These are phyloP conservation scores for Aspidiotus rigidus DNA, from an alignment of 2,888 invertebrate genomes.

Conservation along the genomic window DNA sequence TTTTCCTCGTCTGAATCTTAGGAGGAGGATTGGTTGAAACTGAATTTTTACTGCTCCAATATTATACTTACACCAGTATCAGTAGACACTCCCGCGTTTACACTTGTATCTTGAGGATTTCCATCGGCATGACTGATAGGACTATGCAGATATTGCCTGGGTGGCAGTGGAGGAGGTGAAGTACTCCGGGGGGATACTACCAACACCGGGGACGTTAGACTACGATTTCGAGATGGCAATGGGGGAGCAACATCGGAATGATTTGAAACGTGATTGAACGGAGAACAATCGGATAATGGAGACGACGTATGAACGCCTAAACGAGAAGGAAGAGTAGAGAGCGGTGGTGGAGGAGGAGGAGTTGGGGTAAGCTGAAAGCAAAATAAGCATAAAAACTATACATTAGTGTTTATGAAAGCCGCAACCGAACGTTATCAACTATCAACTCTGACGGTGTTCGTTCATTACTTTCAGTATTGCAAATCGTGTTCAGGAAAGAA, in stretches of 20 bases:
- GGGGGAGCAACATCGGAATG: slow-evolving; percentile 44
- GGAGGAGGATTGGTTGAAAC: no score
- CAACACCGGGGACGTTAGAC: slow-evolving; percentile 41
- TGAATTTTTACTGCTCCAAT: no score
- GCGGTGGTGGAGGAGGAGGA: slow-evolving; percentile 35
- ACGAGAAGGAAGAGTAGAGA: slow-evolving; percentile 33
- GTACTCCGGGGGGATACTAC: slow-evolving; percentile 36
- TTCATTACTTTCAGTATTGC: no score
- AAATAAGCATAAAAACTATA: slow-evolving; percentile 29
- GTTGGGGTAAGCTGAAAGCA: slow-evolving; percentile 34
- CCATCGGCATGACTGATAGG: slow-evolving; percentile 12
- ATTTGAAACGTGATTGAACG: slow-evolving; percentile 12
- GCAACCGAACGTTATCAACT: slow-evolving; percentile 5
- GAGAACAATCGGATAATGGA: slow-evolving; percentile 20
- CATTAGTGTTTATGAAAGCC: slow-evolving; percentile 17
- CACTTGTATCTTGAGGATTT: slow-evolving; percentile 14
- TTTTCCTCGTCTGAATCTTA: no score
- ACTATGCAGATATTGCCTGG: slow-evolving; percentile 37
- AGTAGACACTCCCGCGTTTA: neutral
- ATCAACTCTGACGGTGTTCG: no score
- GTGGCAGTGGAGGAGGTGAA: slow-evolving; percentile 43
- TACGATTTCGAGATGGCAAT: slow-evolving; percentile 44
- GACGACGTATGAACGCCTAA: slow-evolving; percentile 28
- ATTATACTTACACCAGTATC: slow-evolving; percentile 18
- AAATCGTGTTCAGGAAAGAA: no score